Evolutionary conservation across 2,888 invertebrate species (phyloP), one percentile per base, ranked within the genome.

Genomic region (Conchocele bisecta): DNA sequence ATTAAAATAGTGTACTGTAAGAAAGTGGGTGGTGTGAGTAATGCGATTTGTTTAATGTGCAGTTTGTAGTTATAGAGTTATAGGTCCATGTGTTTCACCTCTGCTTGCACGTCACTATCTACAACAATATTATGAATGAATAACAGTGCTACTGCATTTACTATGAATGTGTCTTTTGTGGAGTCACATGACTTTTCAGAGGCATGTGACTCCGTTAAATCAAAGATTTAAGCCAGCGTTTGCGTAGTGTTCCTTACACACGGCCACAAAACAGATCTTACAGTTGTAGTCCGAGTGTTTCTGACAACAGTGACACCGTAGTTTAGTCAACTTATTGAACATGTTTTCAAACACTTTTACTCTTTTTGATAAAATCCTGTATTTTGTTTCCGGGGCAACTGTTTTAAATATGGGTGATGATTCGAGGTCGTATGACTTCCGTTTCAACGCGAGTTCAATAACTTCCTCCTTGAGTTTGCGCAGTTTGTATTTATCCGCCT

Each of bases 281-380:
- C 77, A 77, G 37, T 73, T 77, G 28, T 77, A 77, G 59, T 77
- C 77, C 22, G 77, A 61, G 35, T 77, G 77, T 56, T 77, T 77
- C 44, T 71, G 42, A 64, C 77, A 77, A 46, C 77, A 77, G 33
- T 77, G 77, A 17, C 77, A 77, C 53, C 77, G 63, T 26, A 73
- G 24, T 60, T 77, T 77, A 35, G 69, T 57, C 35, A 77, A 54
- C 35, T 71, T 73, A n/a, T 64, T 56, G 39, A 70, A 77, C 35
- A 77, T 53, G 22, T 63, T 65, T 51, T 77, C 77, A 44, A 77
- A 77, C 26, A 77, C 61, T 35, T 58, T 29, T 39, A 77, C 58
- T 28, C 77, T 57, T 41, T 73, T 77, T 15, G 70, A 70, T 31
- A 74, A 44, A 17, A 77, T 61, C 56, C 65, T 77, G 22, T 69